A percentile compares a stretch with the other conserved stretches of the same genome.
Conservation (phyloP, 2,113 vertebrate species). For the Fregata magnificens region DNA sequence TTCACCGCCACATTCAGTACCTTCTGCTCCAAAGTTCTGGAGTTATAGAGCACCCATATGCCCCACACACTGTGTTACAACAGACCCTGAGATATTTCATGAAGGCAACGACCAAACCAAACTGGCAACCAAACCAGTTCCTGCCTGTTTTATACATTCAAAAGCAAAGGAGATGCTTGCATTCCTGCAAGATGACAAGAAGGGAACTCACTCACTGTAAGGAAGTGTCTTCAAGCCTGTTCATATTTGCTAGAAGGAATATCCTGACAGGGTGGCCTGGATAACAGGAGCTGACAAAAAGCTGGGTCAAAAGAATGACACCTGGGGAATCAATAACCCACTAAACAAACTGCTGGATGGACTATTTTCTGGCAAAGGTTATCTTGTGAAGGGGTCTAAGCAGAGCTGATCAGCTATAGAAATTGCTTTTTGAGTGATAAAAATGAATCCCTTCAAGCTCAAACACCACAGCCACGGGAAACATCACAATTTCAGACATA, state of each 20-base stretch:
- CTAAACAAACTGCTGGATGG: background rate
- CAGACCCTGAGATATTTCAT: background rate
- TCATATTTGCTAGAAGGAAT: background rate
- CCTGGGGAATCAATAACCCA: background rate
- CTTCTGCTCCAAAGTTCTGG: background rate
- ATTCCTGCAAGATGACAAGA: background rate
- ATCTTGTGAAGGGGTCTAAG: background rate
- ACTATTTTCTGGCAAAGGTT: background rate
- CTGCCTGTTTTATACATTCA: background rate
- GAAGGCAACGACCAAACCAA: background rate
- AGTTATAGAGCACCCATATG: background rate
- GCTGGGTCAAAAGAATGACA: background rate
- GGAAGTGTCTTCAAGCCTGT: background rate
- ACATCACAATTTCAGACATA: background rate
- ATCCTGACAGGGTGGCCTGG: background rate
- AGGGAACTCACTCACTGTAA: background rate
- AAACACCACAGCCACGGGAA: background rate
- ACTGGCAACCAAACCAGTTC: background rate
- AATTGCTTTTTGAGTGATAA: conserved; percentile 18
- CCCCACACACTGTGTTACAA: fast-evolving
- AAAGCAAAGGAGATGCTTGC: background rate
- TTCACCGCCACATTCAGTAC: background rate
- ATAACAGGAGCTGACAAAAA: background rate
- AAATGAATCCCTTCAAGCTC: background rate
- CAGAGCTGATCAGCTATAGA: background rate